Evolutionary conservation across 2,888 invertebrate genomes (phyloP), one percentile per base, ranked within the genome.

Genomic region (Hydriomena furcata): DNA sequence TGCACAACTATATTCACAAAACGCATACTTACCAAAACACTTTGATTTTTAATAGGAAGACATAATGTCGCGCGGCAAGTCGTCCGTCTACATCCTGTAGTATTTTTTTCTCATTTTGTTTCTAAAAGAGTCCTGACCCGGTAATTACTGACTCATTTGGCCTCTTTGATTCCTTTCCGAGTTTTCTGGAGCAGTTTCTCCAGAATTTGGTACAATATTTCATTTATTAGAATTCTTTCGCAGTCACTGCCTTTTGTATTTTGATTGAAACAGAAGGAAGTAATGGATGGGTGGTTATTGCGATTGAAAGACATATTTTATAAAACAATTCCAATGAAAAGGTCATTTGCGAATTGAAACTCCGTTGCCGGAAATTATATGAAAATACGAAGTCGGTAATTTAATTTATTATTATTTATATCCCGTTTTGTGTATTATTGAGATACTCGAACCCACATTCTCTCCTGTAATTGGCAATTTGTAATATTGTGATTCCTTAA

Each of bases 131-230:
- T 45, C 23, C 25, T 43, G 43, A 24, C 44, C 28, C 23, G 27
- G 52, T 56, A 56, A 58, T 61, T 58, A 58, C 56, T 30, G 32
- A 52, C 55, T 54, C 50, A 51, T 56, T 61, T 61, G 58, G 8
- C 42, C 41, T 44, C 37, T 60, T 57, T 53, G 51, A 53, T 52
- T 52, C 41, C 27, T 36, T 30, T 36, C 8, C 20, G 20, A 38
- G 34, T 34, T 46, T 43, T 28, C 28, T 38, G 37, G 13, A 32
- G 21, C 24, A 32, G 25, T 13, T 31, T 47, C 4, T 35, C 28
- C 10, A 38, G 36, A 48, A 45, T 52, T 45, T 31, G n/a, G 7
- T 23, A 31, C 30, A 23, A 38, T 50, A 28, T 55, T 45, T 41
- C 23, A 17, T 44, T 37, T 44, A 31, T 45, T 45, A 27, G 40